Conservation (phyloP, 2,888 invertebrate genomes). For the Drosophila diplacantha region DNA sequence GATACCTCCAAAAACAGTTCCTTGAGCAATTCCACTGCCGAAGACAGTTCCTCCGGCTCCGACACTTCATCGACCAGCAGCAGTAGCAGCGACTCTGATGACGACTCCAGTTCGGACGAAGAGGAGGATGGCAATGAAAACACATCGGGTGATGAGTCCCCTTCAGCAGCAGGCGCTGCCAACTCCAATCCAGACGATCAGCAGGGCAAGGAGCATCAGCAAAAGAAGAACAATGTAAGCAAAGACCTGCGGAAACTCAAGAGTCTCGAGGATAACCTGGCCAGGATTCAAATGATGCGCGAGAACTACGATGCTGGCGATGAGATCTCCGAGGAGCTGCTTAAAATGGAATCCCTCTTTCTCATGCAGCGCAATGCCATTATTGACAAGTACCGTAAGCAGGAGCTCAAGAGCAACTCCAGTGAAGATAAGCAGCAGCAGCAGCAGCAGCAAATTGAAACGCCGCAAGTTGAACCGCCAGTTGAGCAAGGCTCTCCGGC, state of each 20-base stretch:
- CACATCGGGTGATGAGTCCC: slow-evolving; percentile 2
- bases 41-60: slow-evolving; percentile 55
- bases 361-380: slow-evolving; percentile 74
- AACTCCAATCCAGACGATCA: slow-evolving; percentile 31
- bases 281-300: slow-evolving; percentile 76
- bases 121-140: slow-evolving; percentile 26
- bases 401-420: slow-evolving; percentile 40
- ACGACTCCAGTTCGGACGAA: slow-evolving; percentile 31
- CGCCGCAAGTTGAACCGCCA: not conserved
- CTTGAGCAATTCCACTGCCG: slow-evolving; percentile 56
- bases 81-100: slow-evolving; percentile 38
- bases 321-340: slow-evolving; percentile 74
- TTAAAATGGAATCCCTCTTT: slow-evolving; percentile 75
- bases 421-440: slow-evolving; percentile 13
- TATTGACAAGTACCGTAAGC: slow-evolving; percentile 73
- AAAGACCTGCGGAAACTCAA: slow-evolving; percentile 74
- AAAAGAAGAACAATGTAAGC: slow-evolving; percentile 68
- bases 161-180: not conserved
- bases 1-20: slow-evolving; percentile 43
- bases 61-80: slow-evolving; percentile 47
- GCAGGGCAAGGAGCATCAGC: slow-evolving; percentile 33
- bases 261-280: slow-evolving; percentile 73
- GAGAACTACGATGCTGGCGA: slow-evolving; percentile 75
- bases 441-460: not conserved
- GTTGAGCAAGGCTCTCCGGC: slow-evolving; percentile 23